Percentiles rank a stretch among this genome's conserved stretches.
Conservation (phyloP, 2,888 invertebrate genomes). For the Philaethria dido region DNA sequence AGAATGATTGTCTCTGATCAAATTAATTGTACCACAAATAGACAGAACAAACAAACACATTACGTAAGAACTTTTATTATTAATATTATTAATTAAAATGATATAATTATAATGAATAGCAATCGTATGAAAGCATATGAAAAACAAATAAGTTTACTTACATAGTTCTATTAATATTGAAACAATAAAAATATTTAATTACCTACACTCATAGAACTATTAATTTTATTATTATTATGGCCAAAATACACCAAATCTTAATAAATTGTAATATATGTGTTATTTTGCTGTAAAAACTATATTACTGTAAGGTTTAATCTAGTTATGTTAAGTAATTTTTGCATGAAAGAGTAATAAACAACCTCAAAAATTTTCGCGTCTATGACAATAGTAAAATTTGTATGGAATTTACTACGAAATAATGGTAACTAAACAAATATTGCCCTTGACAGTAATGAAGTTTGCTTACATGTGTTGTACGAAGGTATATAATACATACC, state of each 20-base stretch:
- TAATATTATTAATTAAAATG: conserved; percentile 5
- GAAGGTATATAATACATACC: not conserved
- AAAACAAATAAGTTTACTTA: not conserved
- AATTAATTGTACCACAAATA: conserved; percentile 37
- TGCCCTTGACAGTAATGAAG: not conserved
- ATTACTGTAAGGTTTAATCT: too few relatives aligned
- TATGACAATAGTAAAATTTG: too few relatives aligned
- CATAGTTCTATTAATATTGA: too few relatives aligned
- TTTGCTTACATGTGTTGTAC: not conserved
- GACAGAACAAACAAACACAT: conserved; percentile 17
- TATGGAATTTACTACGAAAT: not conserved
- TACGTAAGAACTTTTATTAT: conserved; percentile 18
- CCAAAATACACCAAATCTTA: too few relatives aligned
- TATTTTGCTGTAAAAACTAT: too few relatives aligned
- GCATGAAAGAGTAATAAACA: too few relatives aligned
- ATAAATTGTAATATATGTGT: too few relatives aligned
- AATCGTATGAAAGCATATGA: not conserved
- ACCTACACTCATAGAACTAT: too few relatives aligned
- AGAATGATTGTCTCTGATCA: conserved; percentile 31
- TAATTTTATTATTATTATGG: too few relatives aligned
- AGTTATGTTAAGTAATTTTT: too few relatives aligned
- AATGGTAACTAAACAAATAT: conserved; percentile 3
- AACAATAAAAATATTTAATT: too few relatives aligned
- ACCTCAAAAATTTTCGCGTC: too few relatives aligned
- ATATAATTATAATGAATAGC: not conserved